Evolutionary conservation across 2,888 invertebrate species (phyloP).

Genomic region (Thecocarcelia acutangulata): DNA sequence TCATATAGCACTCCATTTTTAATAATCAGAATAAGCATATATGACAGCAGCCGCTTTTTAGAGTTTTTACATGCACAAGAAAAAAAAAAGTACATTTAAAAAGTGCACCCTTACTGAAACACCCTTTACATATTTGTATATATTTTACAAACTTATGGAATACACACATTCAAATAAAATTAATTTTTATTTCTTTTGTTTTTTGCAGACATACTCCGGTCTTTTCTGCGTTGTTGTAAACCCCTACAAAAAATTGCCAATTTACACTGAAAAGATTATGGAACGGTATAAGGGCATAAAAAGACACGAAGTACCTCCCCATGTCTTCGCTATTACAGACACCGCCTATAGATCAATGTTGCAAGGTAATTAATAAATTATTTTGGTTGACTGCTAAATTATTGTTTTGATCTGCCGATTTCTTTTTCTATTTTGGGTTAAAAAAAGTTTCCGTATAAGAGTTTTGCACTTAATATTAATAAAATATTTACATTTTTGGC

Average conservation of each 20-base stretch:
- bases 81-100: too few species aligned
- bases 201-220: conserved; percentile 97
- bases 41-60: too few species aligned
- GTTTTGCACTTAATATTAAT: neutral
- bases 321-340: conserved; percentile 99
- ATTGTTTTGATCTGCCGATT: neutral
- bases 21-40: too few species aligned
- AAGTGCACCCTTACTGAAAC: too few species aligned
- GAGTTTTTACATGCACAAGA: too few species aligned
- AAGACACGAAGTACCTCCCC: conserved; percentile 99
- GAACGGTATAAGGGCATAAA: conserved; percentile 99
- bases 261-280: conserved; percentile 99
- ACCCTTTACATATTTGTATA: too few species aligned
- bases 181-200: conserved; percentile 12
- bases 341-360: conserved; percentile 99
- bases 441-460: too few species aligned
- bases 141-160: too few species aligned
- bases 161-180: neutral
- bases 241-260: conserved; percentile 99
- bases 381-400: neutral
- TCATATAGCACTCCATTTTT: too few species aligned
- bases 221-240: conserved; percentile 99
- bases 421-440: neutral
- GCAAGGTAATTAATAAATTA: conserved; percentile 88
- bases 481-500: neutral